Evolutionary conservation across 2,113 vertebrate species (phyloP), one percentile per base, ranked within the genome.

Genomic region (Romanogobio albipinnatus): DNA sequence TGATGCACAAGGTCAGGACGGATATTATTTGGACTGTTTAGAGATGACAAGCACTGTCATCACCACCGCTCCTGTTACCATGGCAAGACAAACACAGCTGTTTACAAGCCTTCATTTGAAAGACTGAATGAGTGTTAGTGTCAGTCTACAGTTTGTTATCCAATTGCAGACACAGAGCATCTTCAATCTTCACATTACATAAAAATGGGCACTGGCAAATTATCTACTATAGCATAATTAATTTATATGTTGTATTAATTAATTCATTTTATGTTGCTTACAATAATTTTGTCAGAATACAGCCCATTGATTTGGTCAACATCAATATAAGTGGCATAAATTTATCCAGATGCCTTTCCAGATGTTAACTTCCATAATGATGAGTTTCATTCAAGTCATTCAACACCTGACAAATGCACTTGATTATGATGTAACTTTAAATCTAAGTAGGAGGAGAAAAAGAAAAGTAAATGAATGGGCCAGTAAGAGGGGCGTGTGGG

Each of bases 1-100:
- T 84, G 36, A 10, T 17, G n/a, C 15, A 36, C 36, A 51, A 86
- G 82, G 66, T 70, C 49, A 61, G 39, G 70, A 74, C 82, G 83
- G 75, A 83, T 83, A 49, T 85, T 51, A 64, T 83, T 83, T 79
- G 73, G 73, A 45, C 80, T 61, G 64, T 86, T 81, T 74, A 77
- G 45, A 76, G 76, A 70, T 39, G 26, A 51, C 76, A 86, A 71
- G 76, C 66, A 29, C 66, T 81, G 73, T 61, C 70, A 80, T 71
- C 33, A 47, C 53, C 39, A 36, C 14, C 14, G 14, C 70, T 81
- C 33, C 33, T 70, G 87, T 83, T 74, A 29, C 81, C 61, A 81
- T 86, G 83, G 85, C 43, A 36, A 83, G 39, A 36, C 76, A 77
- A 74, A 81, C 39, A 47, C 58, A 82, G 74, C 74, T 43, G 81